Conservation (phyloP, 2,797 vertebrate genomes). For the Spatula versicolor region DNA sequence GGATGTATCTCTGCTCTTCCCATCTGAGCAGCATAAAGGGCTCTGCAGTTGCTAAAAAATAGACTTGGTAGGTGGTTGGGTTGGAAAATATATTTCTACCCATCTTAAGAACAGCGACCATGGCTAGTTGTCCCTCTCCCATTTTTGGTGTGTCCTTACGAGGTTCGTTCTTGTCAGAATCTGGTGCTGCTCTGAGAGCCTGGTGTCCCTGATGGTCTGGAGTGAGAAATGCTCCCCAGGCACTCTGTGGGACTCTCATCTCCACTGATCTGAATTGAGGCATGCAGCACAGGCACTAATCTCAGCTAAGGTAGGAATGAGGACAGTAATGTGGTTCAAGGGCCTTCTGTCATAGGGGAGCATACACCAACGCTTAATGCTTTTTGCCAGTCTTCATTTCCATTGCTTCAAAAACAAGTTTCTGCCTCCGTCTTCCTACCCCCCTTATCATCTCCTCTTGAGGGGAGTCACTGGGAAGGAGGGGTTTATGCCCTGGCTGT, state of each 20-base stretch:
- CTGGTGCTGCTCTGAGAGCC: background rate
- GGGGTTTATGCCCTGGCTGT: background rate
- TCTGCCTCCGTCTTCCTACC: background rate
- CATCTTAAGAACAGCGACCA: rapidly evolving
- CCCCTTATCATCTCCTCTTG: background rate
- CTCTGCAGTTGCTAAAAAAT: background rate
- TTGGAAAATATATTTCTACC: background rate
- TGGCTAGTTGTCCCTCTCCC: background rate
- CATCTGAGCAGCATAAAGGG: background rate
- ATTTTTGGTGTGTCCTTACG: background rate
- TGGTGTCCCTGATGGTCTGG: background rate
- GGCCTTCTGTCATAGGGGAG: background rate
- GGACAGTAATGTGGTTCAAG: background rate
- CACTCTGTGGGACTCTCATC: background rate
- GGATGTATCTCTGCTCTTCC: background rate
- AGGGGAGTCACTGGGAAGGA: background rate
- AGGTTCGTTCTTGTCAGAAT: background rate
- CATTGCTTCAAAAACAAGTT: background rate
- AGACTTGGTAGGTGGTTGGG: background rate
- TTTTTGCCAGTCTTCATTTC: background rate
- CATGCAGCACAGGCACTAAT: background rate
- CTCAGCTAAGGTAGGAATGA: background rate
- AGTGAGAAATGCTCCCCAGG: background rate
- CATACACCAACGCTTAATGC: background rate
- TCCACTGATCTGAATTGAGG: background rate